These are phyloP conservation scores for Penaeus japonicus DNA, from an alignment of 1,140 invertebrate species.

Conservation along the genomic window DNA sequence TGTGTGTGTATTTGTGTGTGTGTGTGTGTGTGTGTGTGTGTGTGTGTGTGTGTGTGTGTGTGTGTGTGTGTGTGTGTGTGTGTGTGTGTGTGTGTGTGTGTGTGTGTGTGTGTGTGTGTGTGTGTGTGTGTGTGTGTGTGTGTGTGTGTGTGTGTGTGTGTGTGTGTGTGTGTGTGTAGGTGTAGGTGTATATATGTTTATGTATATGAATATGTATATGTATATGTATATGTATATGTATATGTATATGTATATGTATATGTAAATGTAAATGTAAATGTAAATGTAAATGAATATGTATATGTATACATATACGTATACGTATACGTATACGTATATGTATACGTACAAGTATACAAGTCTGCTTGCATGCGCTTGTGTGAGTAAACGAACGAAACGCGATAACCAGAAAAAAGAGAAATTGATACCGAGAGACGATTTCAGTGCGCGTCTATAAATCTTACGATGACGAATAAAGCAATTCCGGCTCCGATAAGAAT, in stretches of 20 bases:
- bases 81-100: background rate
- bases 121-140: background rate
- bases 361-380: background rate
- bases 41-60: background rate
- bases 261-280: background rate
- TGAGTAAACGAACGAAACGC: background rate
- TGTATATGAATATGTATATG: background rate
- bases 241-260: background rate
- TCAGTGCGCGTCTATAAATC: too few species aligned
- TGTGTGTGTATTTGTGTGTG: background rate
- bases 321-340: background rate
- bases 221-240: background rate
- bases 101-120: background rate
- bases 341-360: too few species aligned
- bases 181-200: background rate
- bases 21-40: background rate
- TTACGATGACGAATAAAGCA: too few species aligned
- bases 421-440: too few species aligned
- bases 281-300: background rate
- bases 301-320: background rate
- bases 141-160: background rate
- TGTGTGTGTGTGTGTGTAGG: too few species aligned
- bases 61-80: background rate
- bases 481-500: too few species aligned
- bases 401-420: too few species aligned